phyloP scores from a whole-genome alignment of 2,797 vertebrate species.

The Tokudaia tokunoshimensis region DNA sequence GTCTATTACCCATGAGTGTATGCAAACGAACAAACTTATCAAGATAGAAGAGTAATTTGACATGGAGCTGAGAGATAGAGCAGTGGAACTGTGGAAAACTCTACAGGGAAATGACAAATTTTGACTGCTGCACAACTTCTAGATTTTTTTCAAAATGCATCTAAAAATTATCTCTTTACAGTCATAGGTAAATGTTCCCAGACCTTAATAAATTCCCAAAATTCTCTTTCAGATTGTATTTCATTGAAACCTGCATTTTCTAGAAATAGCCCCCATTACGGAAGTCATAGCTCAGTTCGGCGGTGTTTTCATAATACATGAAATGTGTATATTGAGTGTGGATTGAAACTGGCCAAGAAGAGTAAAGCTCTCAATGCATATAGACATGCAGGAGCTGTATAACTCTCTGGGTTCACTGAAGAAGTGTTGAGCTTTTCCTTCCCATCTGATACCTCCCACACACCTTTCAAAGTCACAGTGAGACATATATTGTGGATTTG shows the following conservation, averaged over 20 bases:
- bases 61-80: not conserved
- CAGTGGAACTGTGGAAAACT: conserved; percentile 36
- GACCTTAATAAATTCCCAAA: conserved; percentile 39
- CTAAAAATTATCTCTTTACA: not conserved
- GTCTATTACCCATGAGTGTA: not conserved
- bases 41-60: conserved; percentile 53
- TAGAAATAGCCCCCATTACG: not conserved
- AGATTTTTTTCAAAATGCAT: conserved; percentile 10
- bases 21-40: conserved; percentile 32
- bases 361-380: not conserved
- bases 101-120: not conserved
- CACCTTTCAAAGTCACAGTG: not conserved
- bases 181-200: conserved; percentile 12
- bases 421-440: not conserved
- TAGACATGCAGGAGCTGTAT: not conserved
- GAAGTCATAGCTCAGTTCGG: not conserved
- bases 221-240: conserved; percentile 54
- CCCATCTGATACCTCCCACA: not conserved
- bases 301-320: not conserved
- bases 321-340: not conserved
- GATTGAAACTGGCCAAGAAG: not conserved
- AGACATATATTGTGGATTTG: not conserved
- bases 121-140: conserved; percentile 2
- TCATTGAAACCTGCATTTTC: conserved; percentile 10
- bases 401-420: not conserved